Conservation (phyloP, 2,888 invertebrate genomes). For the Volucella inflata region DNA sequence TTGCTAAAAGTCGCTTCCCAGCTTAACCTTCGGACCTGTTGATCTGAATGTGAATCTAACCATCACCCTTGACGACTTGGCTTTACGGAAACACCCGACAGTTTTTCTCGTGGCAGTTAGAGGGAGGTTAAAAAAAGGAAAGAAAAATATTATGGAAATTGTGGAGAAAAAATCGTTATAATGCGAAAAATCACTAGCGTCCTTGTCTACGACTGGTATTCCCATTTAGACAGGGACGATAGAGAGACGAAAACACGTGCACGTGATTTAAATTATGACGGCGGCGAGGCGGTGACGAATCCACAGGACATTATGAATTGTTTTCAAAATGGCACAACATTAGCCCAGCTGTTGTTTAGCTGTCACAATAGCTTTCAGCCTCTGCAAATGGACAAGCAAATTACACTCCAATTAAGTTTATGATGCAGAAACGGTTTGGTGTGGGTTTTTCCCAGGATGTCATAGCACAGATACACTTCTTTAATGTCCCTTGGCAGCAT, state of each 20-base stretch:
- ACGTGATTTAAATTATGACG: slow-evolving; percentile 60
- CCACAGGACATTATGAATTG: slow-evolving; percentile 59
- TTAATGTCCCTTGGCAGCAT: slow-evolving; percentile 18
- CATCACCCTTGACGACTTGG: not conserved
- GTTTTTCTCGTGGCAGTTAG: too few species aligned
- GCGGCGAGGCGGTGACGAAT: slow-evolving; percentile 18
- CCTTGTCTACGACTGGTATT: slow-evolving; percentile 1
- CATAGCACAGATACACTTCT: not conserved
- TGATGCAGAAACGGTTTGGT: slow-evolving; percentile 19
- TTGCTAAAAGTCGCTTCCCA: not conserved
- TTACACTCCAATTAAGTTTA: slow-evolving; percentile 40
- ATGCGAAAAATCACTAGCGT: too few species aligned
- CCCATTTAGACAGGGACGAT: not conserved
- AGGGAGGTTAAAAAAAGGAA: too few species aligned
- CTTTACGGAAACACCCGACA: too few species aligned
- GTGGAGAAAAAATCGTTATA: too few species aligned
- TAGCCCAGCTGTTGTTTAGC: slow-evolving; percentile 10
- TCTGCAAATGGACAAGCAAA: not conserved
- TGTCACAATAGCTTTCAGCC: slow-evolving; percentile 5
- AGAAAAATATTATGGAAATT: too few species aligned
- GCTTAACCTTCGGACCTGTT: slow-evolving; percentile 29
- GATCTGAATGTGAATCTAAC: not conserved
- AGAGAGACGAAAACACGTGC: not conserved
- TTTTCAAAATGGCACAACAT: slow-evolving; percentile 33
- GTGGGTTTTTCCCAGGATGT: not conserved